Conservation (phyloP, 1,140 invertebrate genomes). For the Chrysopa pallens region DNA sequence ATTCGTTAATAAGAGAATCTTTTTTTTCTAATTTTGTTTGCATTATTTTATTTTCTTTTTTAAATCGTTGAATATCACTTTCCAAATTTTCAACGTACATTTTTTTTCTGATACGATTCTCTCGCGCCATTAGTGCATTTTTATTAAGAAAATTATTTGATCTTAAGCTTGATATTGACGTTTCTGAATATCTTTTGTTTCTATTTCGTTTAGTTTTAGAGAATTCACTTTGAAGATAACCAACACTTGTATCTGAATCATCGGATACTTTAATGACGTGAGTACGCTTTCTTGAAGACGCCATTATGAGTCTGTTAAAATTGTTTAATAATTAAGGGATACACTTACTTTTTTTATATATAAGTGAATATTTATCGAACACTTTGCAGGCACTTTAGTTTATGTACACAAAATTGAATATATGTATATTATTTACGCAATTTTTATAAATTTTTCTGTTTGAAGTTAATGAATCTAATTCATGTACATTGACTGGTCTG, state of each 20-base stretch:
- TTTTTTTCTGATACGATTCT: conserved; percentile 36
- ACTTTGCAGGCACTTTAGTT: too few species aligned
- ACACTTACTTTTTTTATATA: too few species aligned
- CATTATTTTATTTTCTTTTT: conserved; percentile 27
- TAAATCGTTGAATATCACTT: conserved; percentile 23
- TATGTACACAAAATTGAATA: too few species aligned
- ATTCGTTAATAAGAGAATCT: conserved; percentile 20
- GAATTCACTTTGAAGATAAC: neutral
- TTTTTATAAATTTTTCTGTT: too few species aligned
- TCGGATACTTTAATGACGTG: too few species aligned
- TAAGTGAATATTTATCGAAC: too few species aligned
- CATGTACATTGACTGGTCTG: too few species aligned
- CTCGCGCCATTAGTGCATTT: conserved; percentile 36
- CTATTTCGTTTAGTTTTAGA: neutral
- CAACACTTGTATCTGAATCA: too few species aligned
- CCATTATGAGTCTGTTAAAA: neutral
- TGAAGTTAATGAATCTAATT: too few species aligned
- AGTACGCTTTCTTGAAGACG: neutral
- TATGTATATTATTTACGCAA: too few species aligned
- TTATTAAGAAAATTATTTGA: neutral
- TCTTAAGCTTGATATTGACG: too few species aligned
- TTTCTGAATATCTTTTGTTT: neutral
- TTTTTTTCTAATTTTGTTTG: conserved; percentile 25
- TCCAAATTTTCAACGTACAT: conserved; percentile 32
- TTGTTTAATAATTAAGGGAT: too few species aligned